A percentile compares a stretch with the other conserved stretches of the same genome.
Conservation (phyloP, 2,888 invertebrate genomes). For the Philonicus albiceps region DNA sequence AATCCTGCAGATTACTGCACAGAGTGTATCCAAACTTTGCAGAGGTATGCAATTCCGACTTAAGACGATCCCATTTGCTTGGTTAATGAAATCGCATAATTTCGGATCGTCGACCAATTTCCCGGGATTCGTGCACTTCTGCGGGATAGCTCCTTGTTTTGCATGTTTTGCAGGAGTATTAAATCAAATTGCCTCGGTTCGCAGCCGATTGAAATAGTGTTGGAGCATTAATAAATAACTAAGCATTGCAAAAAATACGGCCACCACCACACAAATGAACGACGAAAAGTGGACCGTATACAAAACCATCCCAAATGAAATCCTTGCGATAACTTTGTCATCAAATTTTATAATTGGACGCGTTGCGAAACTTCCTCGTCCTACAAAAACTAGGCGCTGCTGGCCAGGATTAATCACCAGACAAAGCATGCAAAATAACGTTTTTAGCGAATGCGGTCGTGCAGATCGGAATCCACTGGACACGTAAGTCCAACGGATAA, state of each 20-base stretch:
- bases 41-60: slow-evolving; percentile 1
- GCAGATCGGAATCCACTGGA: background rate
- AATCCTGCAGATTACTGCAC: background rate
- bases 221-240: slow-evolving; percentile 12
- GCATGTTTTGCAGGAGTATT: background rate
- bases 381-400: background rate
- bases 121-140: background rate
- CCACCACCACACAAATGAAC: background rate
- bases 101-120: background rate
- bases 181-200: slow-evolving; percentile 14
- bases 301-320: slow-evolving; percentile 23
- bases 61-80: slow-evolving; percentile 1
- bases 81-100: slow-evolving; percentile 27
- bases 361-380: background rate
- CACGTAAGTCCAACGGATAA: background rate
- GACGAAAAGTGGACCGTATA: background rate
- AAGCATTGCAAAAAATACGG: background rate
- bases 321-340: slow-evolving; percentile 31
- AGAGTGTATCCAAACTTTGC: background rate
- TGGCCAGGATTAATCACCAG: background rate
- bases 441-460: background rate
- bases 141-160: background rate
- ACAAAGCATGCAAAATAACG: background rate
- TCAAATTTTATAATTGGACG: slow-evolving; percentile 32
- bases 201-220: slow-evolving; percentile 21